A percentile compares a stretch with the other conserved stretches of the same genome.
phyloP scores from a whole-genome alignment of 2,797 vertebrate species.

The Pterois miles region DNA sequence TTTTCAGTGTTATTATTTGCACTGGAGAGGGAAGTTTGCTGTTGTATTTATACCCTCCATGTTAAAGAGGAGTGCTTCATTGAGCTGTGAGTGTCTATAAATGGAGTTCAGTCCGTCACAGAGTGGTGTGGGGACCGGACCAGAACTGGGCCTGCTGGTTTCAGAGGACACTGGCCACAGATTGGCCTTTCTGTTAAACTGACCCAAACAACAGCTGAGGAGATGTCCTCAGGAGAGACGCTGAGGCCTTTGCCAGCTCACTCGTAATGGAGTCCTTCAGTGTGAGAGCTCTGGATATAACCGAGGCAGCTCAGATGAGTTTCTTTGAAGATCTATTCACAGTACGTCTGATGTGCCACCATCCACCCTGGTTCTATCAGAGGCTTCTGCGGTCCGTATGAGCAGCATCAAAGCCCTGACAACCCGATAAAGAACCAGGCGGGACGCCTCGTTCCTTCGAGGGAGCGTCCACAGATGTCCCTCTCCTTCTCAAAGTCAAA shows the following conservation, averaged over 20 bases:
- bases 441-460: neutral
- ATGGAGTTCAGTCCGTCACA: too few species aligned
- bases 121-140: too few species aligned
- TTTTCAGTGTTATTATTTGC: too few species aligned
- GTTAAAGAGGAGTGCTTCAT: too few species aligned
- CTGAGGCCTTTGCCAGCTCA: constrained; percentile 15
- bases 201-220: constrained; percentile 64
- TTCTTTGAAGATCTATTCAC: constrained; percentile 23
- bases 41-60: too few species aligned
- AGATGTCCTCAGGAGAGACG: constrained; percentile 33
- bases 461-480: constrained; percentile 23
- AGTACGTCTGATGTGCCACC: constrained; percentile 3
- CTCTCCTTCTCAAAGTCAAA: neutral
- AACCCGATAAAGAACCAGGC: constrained; percentile 23
- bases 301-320: neutral
- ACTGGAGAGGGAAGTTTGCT: too few species aligned
- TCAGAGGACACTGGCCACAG: constrained; percentile 29
- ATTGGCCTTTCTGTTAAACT: constrained; percentile 50
- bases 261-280: constrained; percentile 4
- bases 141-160: neutral
- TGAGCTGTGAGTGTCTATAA: too few species aligned
- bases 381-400: constrained; percentile 6
- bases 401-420: constrained; percentile 30
- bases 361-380: constrained; percentile 2
- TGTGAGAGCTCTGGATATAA: neutral